Base-by-base conservation (phyloP, 2,888 invertebrate genomes). In the Netelia fuscicornis region DNA sequence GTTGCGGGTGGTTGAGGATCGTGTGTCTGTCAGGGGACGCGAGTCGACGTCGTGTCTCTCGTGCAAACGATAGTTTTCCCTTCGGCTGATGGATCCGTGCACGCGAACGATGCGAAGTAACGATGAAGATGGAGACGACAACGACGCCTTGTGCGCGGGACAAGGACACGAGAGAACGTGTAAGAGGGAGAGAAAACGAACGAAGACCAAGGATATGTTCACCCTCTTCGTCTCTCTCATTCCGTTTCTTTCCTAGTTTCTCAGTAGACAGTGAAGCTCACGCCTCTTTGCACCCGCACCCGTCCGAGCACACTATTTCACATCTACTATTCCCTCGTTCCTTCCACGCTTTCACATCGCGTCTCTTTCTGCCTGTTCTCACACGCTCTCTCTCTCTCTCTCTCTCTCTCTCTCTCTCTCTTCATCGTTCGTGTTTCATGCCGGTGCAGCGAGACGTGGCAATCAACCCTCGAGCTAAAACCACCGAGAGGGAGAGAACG, bases 391-490 rank as follows among this genome's bases (percentile, higher is more conserved):
- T 80, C 52, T 48, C 17, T 17, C 17, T 17, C 17, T 65, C 72
- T 79, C 52, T 48, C 17, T 17, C 17, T 17, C 17, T 65, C 72
- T 79, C 71, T 30, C 44, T n/a, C 70, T 42, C 82, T 83, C 75
- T 72, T 60, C 25, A 84, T 83, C 84, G 74, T 60, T 65, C 77
- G 77, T 74, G 58, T 77, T 81, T 80, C 75, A 44, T 83, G 81
- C 60, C 13, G 79, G 72, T 71, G 70, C 72, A 85, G 83, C 81
- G 84, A 87, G 71, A 87, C 85, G 86, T 84, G 81, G 86, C 86
- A 88, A 87, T 88, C 86, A 87, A 87, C 84, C 87, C 85, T 70
- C 75, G 83, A 86, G 85, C 83, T 76, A 78, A 74, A 79, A 75
- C 81, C 87, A 79, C 62, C 87, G 80, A 83, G 65, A 37, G 67